Base-by-base conservation (phyloP, 2,797 vertebrate genomes). In the Enteromius paludinosus region DNA sequence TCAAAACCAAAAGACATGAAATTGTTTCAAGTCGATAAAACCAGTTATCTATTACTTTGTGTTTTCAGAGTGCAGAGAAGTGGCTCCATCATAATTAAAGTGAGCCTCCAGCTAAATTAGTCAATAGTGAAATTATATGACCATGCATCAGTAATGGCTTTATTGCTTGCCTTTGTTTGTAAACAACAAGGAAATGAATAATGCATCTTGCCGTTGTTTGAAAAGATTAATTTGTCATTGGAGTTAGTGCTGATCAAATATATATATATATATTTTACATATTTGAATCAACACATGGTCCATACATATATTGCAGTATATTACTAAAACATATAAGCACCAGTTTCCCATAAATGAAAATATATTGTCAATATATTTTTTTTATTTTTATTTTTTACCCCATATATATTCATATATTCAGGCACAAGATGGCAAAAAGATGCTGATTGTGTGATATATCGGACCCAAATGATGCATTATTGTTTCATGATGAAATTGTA, bases 131-230 rank as follows among this genome's bases (percentile, higher is more conserved):
- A 47, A 59, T 62, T 30, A 35, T 35, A 61, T 33, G 30, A 71
- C 20, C 68, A 47, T 61, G 35, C 10, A 80, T 33, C 38, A 59
- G 43, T 59, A 61, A 43, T 33, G 17, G 18, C 30, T 66, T 62
- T 70, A 71, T 30, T 59, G n/a, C 35, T 33, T 80, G 18, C 68
- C 18, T 62, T 71, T 47, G 54, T 25, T 12, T 72, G 23, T 72
- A 28, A 72, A 72, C 54, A 23, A 20, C 66, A 41, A 56, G n/a
- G 59, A 64, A 38, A 49, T 81, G 18, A 74, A 74, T 54, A 38
- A 81, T 66, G n/a, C 59, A 73, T 73, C 70, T 8, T 38, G 20
- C 17, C 38, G 23, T 73, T 49, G 38, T 80, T 62, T 17, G 0
- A 47, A 80, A 77, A 64, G 2, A 65, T 45, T 1, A 20, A 77